Evolutionary conservation across 2,888 invertebrate species (phyloP), one percentile per base, ranked within the genome.

Genomic region (Apotomis betuletana): DNA sequence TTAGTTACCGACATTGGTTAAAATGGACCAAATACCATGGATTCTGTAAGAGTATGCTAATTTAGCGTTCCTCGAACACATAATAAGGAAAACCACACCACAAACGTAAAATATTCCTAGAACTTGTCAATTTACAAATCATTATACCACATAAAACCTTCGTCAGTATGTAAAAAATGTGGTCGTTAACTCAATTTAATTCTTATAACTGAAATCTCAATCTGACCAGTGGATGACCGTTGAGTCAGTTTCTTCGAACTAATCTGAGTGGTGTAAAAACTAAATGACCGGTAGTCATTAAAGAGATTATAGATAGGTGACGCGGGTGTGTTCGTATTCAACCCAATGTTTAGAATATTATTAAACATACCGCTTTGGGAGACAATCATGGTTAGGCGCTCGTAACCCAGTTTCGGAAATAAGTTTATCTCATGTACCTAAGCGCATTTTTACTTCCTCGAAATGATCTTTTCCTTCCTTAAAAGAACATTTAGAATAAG

Each of bases 201-300:
- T 62, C 44, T 52, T 36, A 60, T 54, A 36, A 67, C 51, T 58
- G 58, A 69, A 69, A 73, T 68, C 68, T 72, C 54, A 72, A 63
- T 72, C 57, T 8, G 10, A 10, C 27, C 41, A 49, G 65, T 46
- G 60, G 60, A 55, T 55, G 57, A 9, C 52, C 57, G 41, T 57
- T 69, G 67, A 57, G 69, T 73, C 72, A 69, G 72, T 41, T 71
- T 71, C 71, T 68, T 46, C 68, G 68, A 73, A 74, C 69, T 73
- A 74, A 75, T 75, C 74, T 73, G 64, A 75, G 74, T 67, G 74
- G 68, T 38, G 54, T 61, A 71, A 69, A 75, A 74, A 74, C 68
- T 67, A 80, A 82, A 80, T 83, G 83, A 82, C 87, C 88, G 86
- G 88, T 88, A 89, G 89, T 89, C 85, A 84, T 89, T 86, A 87